Conservation (phyloP, 1,140 invertebrate species). For the Sycobia sp. region DNA sequence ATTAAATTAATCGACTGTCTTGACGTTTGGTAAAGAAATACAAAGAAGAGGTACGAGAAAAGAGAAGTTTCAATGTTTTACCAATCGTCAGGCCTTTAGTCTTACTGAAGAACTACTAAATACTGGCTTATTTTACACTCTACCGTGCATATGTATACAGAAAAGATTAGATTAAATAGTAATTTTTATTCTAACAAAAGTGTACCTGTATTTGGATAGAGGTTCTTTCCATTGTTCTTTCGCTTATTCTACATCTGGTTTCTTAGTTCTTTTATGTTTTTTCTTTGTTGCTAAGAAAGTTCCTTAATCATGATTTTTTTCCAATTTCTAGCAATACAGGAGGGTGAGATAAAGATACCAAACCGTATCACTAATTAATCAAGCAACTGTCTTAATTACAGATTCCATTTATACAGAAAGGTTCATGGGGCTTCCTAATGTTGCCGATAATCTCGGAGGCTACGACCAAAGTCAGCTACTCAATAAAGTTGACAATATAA, state of each 20-base stretch:
- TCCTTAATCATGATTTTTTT: conserved; percentile 47
- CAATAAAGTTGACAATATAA: conserved; percentile 75
- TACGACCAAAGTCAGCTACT: conserved; percentile 77
- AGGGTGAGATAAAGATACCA: background rate
- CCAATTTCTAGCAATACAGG: no score
- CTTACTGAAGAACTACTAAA: conserved; percentile 4
- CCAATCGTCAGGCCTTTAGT: no score
- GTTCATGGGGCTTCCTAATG: conserved; percentile 85
- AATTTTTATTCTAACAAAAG: conserved; percentile 12
- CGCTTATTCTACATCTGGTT: background rate
- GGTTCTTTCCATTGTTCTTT: conserved; percentile 6
- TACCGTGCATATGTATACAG: no score
- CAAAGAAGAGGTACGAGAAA: no score
- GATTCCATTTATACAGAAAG: conserved; percentile 96
- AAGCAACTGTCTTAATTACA: conserved; percentile 61
- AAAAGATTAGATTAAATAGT: conserved; percentile 35
- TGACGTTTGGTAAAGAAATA: no score
- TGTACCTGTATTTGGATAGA: conserved; percentile 38
- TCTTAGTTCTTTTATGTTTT: no score
- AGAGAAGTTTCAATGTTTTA: no score
- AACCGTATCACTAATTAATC: conserved; percentile 11
- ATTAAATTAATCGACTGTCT: no score
- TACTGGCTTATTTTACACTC: conserved; percentile 4
- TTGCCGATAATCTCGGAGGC: conserved; percentile 75
- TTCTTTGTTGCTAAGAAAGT: conserved; percentile 28